Percentiles rank a stretch among this genome's conserved stretches.
phyloP scores from a whole-genome alignment of 2,113 vertebrate genomes.

The Coreoperca whiteheadi region DNA sequence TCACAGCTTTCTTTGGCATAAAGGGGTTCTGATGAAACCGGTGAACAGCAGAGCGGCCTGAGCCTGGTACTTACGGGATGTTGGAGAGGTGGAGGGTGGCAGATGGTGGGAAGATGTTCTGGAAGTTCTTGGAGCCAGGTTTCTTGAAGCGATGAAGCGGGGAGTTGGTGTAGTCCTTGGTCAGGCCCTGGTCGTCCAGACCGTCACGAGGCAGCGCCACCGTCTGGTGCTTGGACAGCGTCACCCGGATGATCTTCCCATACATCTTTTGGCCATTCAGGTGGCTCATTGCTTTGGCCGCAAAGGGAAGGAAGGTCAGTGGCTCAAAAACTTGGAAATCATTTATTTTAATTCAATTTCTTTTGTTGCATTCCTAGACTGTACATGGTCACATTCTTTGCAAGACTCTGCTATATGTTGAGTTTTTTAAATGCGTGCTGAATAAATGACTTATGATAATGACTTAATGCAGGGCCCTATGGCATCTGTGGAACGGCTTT shows the following conservation, averaged over 20 bases:
- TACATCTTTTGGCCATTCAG: constrained; percentile 99
- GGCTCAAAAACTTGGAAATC: too few relatives aligned
- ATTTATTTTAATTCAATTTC: too few relatives aligned
- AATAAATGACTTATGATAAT: too few relatives aligned
- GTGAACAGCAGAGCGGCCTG: too few relatives aligned
- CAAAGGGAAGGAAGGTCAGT: not conserved
- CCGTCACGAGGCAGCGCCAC: constrained; percentile 97
- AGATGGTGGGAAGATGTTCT: constrained; percentile 98
- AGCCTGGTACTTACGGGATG: constrained; percentile 98
- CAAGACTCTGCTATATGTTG: too few relatives aligned
- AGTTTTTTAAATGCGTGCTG: too few relatives aligned
- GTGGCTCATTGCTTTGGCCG: constrained; percentile 93
- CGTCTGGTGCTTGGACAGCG: constrained; percentile 96
- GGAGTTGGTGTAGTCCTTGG: constrained; percentile 97
- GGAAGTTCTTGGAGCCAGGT: constrained; percentile 97
- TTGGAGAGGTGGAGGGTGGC: constrained; percentile 97
- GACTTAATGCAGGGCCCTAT: too few relatives aligned
- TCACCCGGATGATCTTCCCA: constrained; percentile 97
- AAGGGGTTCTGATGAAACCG: too few relatives aligned
- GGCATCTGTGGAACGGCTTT: too few relatives aligned
- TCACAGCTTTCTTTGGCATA: too few relatives aligned
- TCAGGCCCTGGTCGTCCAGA: constrained; percentile 96
- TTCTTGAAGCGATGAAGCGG: constrained; percentile 98
- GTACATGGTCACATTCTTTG: too few relatives aligned
- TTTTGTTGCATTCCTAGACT: too few relatives aligned